Evolutionary conservation across 2,113 vertebrate species (phyloP), one percentile per base, ranked within the genome.

Genomic region (Thryonomys swinderianus): DNA sequence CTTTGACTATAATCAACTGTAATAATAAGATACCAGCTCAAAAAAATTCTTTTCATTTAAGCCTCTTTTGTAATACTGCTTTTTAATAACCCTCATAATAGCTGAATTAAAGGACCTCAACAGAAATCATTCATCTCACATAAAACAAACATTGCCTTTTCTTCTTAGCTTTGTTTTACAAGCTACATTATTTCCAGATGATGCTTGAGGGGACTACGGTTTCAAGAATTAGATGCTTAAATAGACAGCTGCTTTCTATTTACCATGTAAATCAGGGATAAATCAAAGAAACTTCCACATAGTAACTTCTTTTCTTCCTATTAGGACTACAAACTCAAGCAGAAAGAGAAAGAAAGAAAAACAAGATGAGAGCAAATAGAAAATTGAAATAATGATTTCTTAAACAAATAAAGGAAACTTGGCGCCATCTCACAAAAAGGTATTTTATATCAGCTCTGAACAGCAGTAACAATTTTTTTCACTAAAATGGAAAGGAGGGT

Each of bases 161-260:
- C 98, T 99, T 98, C 99, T 99, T 99, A 99, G 99, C 98, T 99
- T 98, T 98, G 98, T 98, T 98, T 98, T 98, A 98, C 98, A 98
- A 98, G 99, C 98, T 98, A 98, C 98, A 99, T 99, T 98, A 98
- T 98, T 99, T 99, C 99, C 99, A 99, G 99, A 99, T 99, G 99
- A 98, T 83, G 98, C 98, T 98, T 76, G 96, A 98, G 98, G 98
- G 98, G 97, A 97, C 98, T 95, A 96, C 32, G 98, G 97, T 97
- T 98, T 97, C 93, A 96, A 98, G 97, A 98, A 97, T 97, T 97
- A 98, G 98, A 98, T 96, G 98, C 97, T 97, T 97, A 98, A 98
- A 98, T 53, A 97, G 97, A 97, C 98, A 98, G 98, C 99, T 99
- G 99, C 98, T 99, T 99, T 98, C 98, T 98, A 99, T 99, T 99